phyloP scores from a whole-genome alignment of 2,888 invertebrate species.

The Baronia brevicornis region DNA sequence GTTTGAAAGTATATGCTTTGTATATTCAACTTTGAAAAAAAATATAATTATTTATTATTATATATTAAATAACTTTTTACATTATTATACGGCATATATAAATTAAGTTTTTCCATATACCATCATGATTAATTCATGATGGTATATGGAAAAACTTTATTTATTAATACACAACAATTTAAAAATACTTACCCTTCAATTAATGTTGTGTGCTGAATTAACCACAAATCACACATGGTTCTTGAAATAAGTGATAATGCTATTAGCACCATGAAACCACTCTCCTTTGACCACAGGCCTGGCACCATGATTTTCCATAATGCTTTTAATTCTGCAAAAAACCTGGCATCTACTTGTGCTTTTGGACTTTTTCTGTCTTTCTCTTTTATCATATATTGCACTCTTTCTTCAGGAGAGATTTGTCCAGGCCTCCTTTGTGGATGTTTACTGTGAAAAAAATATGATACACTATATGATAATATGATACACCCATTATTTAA shows the following conservation, averaged over 20 bases:
- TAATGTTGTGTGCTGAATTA: conserved; percentile 95
- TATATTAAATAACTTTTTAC: too few species aligned
- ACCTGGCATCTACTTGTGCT: conserved; percentile 85
- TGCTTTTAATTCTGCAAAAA: conserved; percentile 80
- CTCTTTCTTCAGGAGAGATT: conserved; percentile 79
- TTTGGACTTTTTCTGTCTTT: conserved; percentile 76
- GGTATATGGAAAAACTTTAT: too few species aligned
- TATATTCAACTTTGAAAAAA: too few species aligned
- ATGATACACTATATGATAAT: neutral
- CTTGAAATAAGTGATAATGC: conserved; percentile 89
- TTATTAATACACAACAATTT: neutral
- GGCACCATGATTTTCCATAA: conserved; percentile 87
- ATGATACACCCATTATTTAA: neutral
- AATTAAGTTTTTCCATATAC: too few species aligned
- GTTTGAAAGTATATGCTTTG: too few species aligned
- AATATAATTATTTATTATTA: too few species aligned
- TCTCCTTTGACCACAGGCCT: conserved; percentile 84
- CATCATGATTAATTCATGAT: too few species aligned
- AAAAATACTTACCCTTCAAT: conserved; percentile 85
- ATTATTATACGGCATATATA: too few species aligned
- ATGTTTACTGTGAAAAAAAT: conserved; percentile 22
- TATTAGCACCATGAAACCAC: conserved; percentile 82
- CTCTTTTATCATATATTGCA: conserved; percentile 87
- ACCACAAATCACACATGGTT: conserved; percentile 97
- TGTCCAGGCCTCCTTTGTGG: conserved; percentile 33